Conservation (phyloP, 2,888 invertebrate species). For the Acleris literana region DNA sequence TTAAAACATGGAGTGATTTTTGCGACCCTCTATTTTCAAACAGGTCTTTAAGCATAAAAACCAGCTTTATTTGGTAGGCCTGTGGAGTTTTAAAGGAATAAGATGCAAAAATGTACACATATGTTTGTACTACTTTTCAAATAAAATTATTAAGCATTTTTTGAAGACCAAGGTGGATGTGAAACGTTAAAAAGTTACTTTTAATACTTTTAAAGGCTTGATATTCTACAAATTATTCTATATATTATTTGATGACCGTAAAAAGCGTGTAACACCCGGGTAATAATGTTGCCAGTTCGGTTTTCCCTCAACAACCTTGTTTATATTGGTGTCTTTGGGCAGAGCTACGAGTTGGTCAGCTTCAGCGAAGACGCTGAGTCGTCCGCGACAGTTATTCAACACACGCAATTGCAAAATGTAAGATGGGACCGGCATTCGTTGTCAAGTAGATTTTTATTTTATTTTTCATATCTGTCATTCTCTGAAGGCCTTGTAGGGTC, state of each 20-base stretch:
- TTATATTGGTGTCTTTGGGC: constrained; percentile 22
- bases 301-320: constrained; percentile 17
- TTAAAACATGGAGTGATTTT: too few relatives aligned
- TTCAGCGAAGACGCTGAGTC: constrained; percentile 33
- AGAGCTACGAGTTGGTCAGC: constrained; percentile 36
- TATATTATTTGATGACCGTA: not conserved
- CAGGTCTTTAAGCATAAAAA: too few relatives aligned
- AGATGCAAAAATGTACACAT: too few relatives aligned
- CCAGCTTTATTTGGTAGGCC: too few relatives aligned
- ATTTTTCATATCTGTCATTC: constrained; percentile 11
- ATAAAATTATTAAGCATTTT: too few relatives aligned
- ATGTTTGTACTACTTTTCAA: too few relatives aligned
- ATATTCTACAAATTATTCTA: too few relatives aligned
- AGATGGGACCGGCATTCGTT: constrained; percentile 14
- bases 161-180: too few relatives aligned
- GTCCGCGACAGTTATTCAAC: constrained; percentile 33
- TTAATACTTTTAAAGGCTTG: too few relatives aligned
- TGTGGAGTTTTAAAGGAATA: too few relatives aligned
- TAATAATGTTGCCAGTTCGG: not conserved
- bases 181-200: too few relatives aligned
- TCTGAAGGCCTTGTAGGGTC: constrained; percentile 9
- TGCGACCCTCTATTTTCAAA: too few relatives aligned
- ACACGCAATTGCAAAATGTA: constrained; percentile 36
- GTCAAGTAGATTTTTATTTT: constrained; percentile 16
- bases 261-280: not conserved